Evolutionary conservation across 2,113 vertebrate species (phyloP).

Genomic region (Sigmodon hispidus): DNA sequence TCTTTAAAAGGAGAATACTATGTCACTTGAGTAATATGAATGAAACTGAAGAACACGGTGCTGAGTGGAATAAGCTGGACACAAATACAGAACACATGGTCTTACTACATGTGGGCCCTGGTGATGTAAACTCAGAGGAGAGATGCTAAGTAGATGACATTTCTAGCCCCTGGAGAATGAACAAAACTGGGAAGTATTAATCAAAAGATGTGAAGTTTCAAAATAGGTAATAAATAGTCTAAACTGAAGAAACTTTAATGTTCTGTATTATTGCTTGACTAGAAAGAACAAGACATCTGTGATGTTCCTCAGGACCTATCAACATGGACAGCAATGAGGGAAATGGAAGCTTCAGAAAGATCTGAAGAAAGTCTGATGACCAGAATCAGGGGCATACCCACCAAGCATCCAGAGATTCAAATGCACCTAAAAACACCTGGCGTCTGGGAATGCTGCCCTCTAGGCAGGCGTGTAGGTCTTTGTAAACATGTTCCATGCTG

Average conservation of each 20-base stretch:
- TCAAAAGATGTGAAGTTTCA: background rate
- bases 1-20: background rate
- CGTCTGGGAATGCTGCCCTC: background rate
- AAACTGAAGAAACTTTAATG: background rate
- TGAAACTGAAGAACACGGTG: no score
- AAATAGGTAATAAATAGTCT: background rate
- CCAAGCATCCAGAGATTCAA: background rate
- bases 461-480: background rate
- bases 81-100: background rate
- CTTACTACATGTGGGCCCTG: background rate
- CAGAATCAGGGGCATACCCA: background rate
- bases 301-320: background rate
- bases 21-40: no score
- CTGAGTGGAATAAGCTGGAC: background rate
- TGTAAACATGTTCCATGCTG: background rate
- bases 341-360: background rate
- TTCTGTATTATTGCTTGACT: background rate
- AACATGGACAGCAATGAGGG: fast-evolving
- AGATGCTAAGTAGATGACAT: background rate
- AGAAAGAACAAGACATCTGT: background rate
- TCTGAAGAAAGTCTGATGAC: background rate
- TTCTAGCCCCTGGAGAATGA: no score
- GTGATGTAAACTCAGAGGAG: background rate
- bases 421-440: background rate
- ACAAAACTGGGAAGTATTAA: background rate